Evolutionary conservation across 2,797 vertebrate genomes (phyloP), one percentile per base, ranked within the genome.

Genomic region (Phoxinus dragarum): DNA sequence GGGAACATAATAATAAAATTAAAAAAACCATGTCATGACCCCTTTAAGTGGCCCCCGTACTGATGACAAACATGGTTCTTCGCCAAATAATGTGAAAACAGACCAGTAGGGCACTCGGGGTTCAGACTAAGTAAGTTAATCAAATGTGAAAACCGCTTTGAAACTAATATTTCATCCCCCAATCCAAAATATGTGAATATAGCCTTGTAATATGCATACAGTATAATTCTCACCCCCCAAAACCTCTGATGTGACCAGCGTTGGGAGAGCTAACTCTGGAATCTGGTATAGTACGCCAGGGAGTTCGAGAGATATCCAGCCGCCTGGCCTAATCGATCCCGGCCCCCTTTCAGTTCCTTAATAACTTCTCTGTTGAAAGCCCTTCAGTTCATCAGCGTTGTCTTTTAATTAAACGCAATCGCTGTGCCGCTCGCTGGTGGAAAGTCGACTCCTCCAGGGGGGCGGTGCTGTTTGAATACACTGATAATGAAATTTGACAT

Each of bases 401-500:
- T 87, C 87, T 87, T 89, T 88, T 89, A 91, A 91, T 91, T 90
- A 89, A 89, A 84, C 47, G 17, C 80, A 87, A 82, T 89, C 66
- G 4, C 71, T 44, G 76, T 47, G 81, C 82, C 9, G 59, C 80
- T 76, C 79, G 36, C 80, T 73, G 66, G 36, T 3, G 80, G 79
- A 81, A 38, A 76, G 54, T 71, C 83, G 67, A 40, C 86, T 89
- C 81, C 90, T 90, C 73, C 78, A 84, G 86, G 89, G 82, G 85
- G 89, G 82, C 93, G 96, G 95, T 95, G 95, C 96, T 96, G 96
- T 96, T 96, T 96, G 95, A 96, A 96, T 96, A 96, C 94, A 95
- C 95, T 96, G 96, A 97, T 97, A 96, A 97, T 96, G 95, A 95
- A 96, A 96, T 96, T 96, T 96, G 96, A 96, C 96, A 96, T 96